Conservation (phyloP, 2,888 invertebrate genomes). For the Minunthozetes semirufus region DNA sequence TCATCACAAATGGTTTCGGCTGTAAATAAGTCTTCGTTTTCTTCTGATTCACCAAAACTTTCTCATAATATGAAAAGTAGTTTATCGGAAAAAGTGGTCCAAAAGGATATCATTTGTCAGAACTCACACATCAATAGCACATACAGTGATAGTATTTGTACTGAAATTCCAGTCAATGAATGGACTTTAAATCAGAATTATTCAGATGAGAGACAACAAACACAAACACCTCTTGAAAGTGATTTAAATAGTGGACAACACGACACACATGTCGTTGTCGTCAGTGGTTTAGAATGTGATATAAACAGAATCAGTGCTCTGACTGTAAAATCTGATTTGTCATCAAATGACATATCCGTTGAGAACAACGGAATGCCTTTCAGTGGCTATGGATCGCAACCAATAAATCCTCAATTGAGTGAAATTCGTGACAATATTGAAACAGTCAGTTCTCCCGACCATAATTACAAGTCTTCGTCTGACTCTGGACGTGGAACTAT, state of each 20-base stretch:
- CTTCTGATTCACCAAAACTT: background rate
- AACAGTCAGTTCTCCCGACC: slow-evolving; percentile 28
- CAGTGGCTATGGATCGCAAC: background rate
- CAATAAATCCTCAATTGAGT: background rate
- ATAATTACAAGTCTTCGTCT: slow-evolving; percentile 42
- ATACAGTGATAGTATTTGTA: background rate
- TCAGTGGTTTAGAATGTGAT: slow-evolving; percentile 27
- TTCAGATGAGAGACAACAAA: background rate
- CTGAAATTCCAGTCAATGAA: background rate
- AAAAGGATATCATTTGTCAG: slow-evolving; percentile 37
- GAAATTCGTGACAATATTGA: background rate
- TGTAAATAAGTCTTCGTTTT: background rate
- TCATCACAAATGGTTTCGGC: slow-evolving; percentile 11
- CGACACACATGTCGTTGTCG: slow-evolving; percentile 34
- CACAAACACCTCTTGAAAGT: too few species aligned
- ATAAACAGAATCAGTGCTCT: background rate
- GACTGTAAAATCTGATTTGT: slow-evolving; percentile 14
- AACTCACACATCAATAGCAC: background rate
- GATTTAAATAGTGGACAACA: background rate
- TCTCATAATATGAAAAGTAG: slow-evolving; percentile 40
- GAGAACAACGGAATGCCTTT: background rate
- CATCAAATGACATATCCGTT: background rate
- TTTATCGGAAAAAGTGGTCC: slow-evolving; percentile 40
- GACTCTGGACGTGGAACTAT: slow-evolving; percentile 44
- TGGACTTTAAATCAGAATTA: background rate